A percentile compares a stretch with the other conserved stretches of the same genome.
Evolutionary conservation across 2,113 vertebrate species (phyloP).

Genomic region (Cyanoramphus novaezelandiae): DNA sequence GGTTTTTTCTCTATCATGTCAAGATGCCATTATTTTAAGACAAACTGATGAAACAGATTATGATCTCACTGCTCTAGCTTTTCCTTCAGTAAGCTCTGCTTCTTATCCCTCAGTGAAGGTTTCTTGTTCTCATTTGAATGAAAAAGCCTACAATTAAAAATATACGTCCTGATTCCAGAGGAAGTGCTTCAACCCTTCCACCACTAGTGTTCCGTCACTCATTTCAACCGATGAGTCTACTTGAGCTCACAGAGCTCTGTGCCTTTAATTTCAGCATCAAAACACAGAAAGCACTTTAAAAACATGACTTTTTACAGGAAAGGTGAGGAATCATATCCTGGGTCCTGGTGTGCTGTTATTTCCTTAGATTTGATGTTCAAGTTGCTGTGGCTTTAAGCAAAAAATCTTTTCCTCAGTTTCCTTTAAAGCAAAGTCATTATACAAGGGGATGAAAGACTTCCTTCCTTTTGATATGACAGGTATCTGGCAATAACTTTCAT

Average conservation of each 20-base stretch:
- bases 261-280: neutral
- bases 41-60: neutral
- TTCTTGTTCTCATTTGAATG: neutral
- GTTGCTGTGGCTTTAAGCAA: neutral
- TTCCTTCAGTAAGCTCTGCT: neutral
- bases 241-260: neutral
- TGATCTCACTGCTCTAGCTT: neutral
- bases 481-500: neutral
- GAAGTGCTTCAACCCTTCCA: neutral
- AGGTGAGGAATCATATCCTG: neutral
- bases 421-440: neutral
- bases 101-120: neutral
- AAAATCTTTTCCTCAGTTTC: neutral
- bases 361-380: neutral
- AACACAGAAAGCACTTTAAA: neutral
- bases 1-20: neutral
- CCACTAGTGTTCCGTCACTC: neutral
- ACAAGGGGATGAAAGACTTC: neutral
- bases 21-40: neutral
- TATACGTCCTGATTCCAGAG: neutral
- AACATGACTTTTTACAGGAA: neutral
- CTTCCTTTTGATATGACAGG: neutral
- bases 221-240: neutral
- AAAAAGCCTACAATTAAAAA: neutral
- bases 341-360: rapidly evolving